Percentiles rank a stretch among this genome's conserved stretches.
Conservation (phyloP, 2,113 vertebrate genomes). For the Bothrops jararaca region DNA sequence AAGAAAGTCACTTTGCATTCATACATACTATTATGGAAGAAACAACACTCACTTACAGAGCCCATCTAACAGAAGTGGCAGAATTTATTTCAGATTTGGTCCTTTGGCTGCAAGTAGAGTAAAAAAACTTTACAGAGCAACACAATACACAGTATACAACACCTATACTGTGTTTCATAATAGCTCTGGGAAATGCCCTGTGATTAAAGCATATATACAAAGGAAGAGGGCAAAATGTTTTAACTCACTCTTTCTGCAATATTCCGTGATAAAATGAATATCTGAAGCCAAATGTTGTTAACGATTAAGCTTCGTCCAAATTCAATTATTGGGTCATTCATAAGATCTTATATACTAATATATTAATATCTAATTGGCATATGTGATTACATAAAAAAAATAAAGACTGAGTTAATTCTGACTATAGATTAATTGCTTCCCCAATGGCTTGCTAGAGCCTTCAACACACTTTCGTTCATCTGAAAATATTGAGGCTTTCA, state of each 20-base stretch:
- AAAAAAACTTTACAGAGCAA: neutral
- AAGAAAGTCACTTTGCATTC: slow-evolving; percentile 48
- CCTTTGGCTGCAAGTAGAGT: neutral
- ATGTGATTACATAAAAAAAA: neutral
- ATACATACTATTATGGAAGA: slow-evolving; percentile 46
- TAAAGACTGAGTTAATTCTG: neutral
- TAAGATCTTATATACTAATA: neutral
- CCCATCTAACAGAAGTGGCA: slow-evolving; percentile 14
- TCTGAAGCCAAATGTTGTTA: neutral
- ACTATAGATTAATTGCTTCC: neutral
- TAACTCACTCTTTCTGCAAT: neutral
- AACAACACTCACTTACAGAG: slow-evolving; percentile 40
- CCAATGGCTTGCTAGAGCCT: neutral
- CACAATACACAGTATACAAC: neutral
- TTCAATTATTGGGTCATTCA: neutral
- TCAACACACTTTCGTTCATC: neutral
- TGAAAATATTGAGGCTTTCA: neutral
- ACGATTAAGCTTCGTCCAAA: neutral
- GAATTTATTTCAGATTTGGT: slow-evolving; percentile 25
- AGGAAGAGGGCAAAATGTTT: neutral
- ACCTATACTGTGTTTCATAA: neutral
- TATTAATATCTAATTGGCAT: neutral
- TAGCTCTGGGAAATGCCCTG: neutral
- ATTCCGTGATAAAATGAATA: neutral
- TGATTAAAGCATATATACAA: neutral